Evolutionary conservation across 2,888 invertebrate species (phyloP).

Genomic region (Andrena praecox): DNA sequence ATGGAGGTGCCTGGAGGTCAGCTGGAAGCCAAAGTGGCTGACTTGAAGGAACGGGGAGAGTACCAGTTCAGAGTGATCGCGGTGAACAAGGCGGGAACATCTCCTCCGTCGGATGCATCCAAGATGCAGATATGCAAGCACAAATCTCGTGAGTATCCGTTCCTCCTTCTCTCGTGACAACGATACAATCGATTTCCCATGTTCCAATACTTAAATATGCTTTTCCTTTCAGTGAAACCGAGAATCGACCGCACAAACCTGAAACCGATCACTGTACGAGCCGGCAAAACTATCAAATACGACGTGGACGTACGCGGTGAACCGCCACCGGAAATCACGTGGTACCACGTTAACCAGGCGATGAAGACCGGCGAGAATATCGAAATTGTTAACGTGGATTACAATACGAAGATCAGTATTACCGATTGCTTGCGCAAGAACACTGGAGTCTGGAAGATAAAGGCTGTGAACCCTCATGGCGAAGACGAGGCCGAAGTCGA

Average conservation of each 20-base stretch:
- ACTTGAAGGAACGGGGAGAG: slow-evolving; percentile 95
- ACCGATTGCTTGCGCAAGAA: slow-evolving; percentile 92
- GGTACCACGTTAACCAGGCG: slow-evolving; percentile 94
- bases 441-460: slow-evolving; percentile 95
- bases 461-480: slow-evolving; percentile 96
- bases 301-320: slow-evolving; percentile 98
- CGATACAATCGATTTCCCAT: not conserved
- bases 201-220: not conserved
- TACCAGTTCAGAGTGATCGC: slow-evolving; percentile 96
- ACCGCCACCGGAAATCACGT: slow-evolving; percentile 96
- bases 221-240: slow-evolving; percentile 92
- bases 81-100: slow-evolving; percentile 96
- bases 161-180: not conserved
- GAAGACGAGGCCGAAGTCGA: slow-evolving; percentile 97
- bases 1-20: slow-evolving; percentile 92
- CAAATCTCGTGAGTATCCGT: slow-evolving; percentile 90
- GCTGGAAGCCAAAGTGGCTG: slow-evolving; percentile 92
- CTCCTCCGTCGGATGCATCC: slow-evolving; percentile 95
- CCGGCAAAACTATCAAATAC: slow-evolving; percentile 96
- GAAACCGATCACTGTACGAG: slow-evolving; percentile 94
- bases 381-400: slow-evolving; percentile 94
- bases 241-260: slow-evolving; percentile 98
- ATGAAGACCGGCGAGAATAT: slow-evolving; percentile 90
- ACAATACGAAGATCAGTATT: slow-evolving; percentile 95
- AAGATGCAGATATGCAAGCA: slow-evolving; percentile 95